Evolutionary conservation across 2,113 vertebrate species (phyloP), one percentile per base, ranked within the genome.

Genomic region (Oryzias celebensis): DNA sequence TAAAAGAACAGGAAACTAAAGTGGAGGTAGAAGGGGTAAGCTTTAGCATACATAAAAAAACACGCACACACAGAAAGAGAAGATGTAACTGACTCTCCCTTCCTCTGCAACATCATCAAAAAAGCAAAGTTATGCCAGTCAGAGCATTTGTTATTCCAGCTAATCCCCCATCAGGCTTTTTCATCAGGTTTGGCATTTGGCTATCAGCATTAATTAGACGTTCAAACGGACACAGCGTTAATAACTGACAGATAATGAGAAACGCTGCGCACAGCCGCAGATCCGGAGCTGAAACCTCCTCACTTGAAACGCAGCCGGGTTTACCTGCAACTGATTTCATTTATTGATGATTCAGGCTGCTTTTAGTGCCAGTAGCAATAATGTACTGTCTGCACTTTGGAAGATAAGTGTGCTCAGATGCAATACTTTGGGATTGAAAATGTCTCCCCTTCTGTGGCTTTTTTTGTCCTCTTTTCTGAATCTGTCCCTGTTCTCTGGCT

Each of bases 101-200:
- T 43, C 63, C 20, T 58, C 66, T 51, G 36, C 73, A 67, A 48
- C 68, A 80, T 86, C 74, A 89, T 89, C 81, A 81, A 57, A 74
- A 54, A 75, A 73, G 66, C 70, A 80, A 85, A 84, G 87, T 80
- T 81, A 75, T 77, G 83, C 75, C 24, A 67, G 84, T 81, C 73
- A 53, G 67, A 83, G 53, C 48, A 60, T 78, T 80, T 86, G 80
- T 87, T 88, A 83, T 87, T 85, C 71, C 62, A 48, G 77, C 79
- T 87, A 88, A 90, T 89, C 87, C 87, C 82, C 73, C 81, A 82
- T 82, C 81, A 60, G 20, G 10, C 45, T 55, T 58, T 80, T 82
- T 85, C 85, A 87, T 88, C 85, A 82, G 84, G 78, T 74, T 79
- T 89, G 85, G 78, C 85, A 89, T 89, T 91, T 88, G 73, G 65